phyloP scores from a whole-genome alignment of 53 echinoderm and acorn worm species.

The Patiria pectinifera region DNA sequence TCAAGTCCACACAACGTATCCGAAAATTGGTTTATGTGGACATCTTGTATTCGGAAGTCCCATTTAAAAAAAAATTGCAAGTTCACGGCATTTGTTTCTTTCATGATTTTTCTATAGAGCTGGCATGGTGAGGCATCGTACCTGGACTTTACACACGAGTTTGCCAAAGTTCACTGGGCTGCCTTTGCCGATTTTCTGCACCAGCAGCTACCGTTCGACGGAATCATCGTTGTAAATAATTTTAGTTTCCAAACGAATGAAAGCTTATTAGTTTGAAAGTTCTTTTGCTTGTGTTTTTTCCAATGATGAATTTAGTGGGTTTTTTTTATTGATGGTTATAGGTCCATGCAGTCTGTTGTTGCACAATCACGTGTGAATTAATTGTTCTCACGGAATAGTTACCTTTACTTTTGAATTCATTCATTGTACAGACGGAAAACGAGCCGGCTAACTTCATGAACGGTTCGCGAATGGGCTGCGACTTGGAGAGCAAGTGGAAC shows the following conservation, averaged over 20 bases:
- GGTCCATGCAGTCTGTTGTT: too few species aligned
- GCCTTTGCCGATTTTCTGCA: slow-evolving; percentile 59
- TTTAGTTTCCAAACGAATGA: neutral
- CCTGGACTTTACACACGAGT: slow-evolving; percentile 84
- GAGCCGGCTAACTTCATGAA: slow-evolving; percentile 93
- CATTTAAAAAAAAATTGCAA: neutral
- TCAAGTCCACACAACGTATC: too few species aligned
- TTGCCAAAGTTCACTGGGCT: slow-evolving; percentile 84
- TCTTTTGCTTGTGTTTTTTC: too few species aligned
- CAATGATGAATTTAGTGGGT: too few species aligned
- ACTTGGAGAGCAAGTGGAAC: slow-evolving; percentile 76
- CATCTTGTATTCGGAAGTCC: neutral
- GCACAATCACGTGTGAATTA: too few species aligned
- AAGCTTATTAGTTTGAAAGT: neutral
- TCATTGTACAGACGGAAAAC: slow-evolving; percentile 71
- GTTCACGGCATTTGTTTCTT: neutral
- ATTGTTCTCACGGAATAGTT: neutral
- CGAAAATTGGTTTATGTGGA: too few species aligned
- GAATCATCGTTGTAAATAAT: slow-evolving; percentile 85
- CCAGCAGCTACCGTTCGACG: slow-evolving; percentile 79
- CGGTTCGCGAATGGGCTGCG: slow-evolving; percentile 86
- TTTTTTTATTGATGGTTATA: too few species aligned
- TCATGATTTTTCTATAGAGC: slow-evolving; percentile 60
- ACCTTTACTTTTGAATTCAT: too few species aligned
- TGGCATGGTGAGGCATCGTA: slow-evolving; percentile 83